Base-by-base conservation (phyloP, 2,797 vertebrate species). In the Gadopsis bispinosus region DNA sequence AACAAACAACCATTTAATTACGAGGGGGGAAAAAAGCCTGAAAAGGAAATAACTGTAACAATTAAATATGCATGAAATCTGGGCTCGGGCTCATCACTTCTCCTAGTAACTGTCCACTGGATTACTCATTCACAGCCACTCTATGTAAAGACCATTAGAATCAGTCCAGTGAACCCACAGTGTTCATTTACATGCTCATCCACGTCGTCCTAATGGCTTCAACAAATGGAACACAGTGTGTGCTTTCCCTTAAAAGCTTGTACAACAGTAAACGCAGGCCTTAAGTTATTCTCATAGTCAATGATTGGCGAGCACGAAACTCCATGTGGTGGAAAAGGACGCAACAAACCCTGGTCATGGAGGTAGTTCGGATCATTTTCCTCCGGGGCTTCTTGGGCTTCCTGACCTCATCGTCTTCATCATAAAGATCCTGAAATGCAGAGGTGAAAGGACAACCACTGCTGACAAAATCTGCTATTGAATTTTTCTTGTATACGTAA, bases 281-380 rank as follows among this genome's bases (percentile, higher is more conserved):
- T 80, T n/a, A 20, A 75, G 69, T 75, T 80, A 45, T 77, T 82
- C 77, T 77, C 53, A 26, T 31, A 19, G 88, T 91, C 77, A 90
- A 89, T 93, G 84, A 90, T 80, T 92, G 83, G 65, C 70, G 11
- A 83, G 72, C 53, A 62, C 4, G 47, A 85, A 83, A 69, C 20
- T 62, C 68, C 29, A 35, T 6, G 68, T 35, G 64, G 47, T 7
- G 50, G 64, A 61, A 69, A 58, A 33, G 51, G 69, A 13, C 31
- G 59, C 7, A 31, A 68, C 92, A 87, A 58, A 97, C 96, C 91
- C 96, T 93, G 56, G 93, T 96, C 92, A 97, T 96, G 35, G 96
- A 97, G 0, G 95, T 96, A 81, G 95, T 95, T 61, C 95, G 91
- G 64, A 95, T 95, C 94, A 96, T 95, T 92, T 97, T 96, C 89